phyloP scores from a whole-genome alignment of 2,797 vertebrate species.

The Adelosebastes latens region DNA sequence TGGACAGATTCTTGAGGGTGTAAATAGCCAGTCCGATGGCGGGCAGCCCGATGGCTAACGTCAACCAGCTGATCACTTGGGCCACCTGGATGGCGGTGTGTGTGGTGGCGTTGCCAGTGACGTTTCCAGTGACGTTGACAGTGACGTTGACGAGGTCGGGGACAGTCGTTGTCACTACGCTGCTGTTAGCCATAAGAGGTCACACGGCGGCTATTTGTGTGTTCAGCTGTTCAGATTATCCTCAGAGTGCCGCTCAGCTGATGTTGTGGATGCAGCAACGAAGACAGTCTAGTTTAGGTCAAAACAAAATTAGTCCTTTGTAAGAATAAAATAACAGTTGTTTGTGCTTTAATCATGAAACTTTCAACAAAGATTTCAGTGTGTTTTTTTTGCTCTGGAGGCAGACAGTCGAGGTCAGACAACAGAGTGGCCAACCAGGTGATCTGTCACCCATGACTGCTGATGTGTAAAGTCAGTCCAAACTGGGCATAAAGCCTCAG shows the following conservation, averaged over 20 bases:
- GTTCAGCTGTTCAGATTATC: constrained; percentile 43
- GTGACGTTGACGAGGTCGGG: neutral
- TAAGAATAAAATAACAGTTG: neutral
- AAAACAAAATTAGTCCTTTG: neutral
- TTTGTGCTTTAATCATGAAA: neutral
- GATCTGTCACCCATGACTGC: neutral
- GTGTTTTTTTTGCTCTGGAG: neutral
- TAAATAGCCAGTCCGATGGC: constrained; percentile 72
- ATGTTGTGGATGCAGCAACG: neutral
- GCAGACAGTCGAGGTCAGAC: neutral
- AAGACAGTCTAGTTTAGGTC: neutral
- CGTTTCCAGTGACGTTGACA: neutral
- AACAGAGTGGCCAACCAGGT: neutral
- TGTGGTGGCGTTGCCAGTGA: neutral
- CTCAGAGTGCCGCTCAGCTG: neutral
- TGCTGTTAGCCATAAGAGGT: constrained; percentile 47
- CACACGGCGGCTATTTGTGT: constrained; percentile 22
- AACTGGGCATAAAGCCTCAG: neutral
- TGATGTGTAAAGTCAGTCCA: neutral
- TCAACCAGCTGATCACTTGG: constrained; percentile 68
- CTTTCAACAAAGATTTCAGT: neutral
- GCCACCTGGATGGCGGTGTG: constrained; percentile 5
- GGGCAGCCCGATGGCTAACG: constrained; percentile 69
- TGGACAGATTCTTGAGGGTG: constrained; percentile 70
- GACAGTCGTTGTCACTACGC: neutral